A percentile compares a stretch with the other conserved stretches of the same genome.
Evolutionary conservation across 2,888 invertebrate species (phyloP).

Genomic region (Scaptomyza polygonia): DNA sequence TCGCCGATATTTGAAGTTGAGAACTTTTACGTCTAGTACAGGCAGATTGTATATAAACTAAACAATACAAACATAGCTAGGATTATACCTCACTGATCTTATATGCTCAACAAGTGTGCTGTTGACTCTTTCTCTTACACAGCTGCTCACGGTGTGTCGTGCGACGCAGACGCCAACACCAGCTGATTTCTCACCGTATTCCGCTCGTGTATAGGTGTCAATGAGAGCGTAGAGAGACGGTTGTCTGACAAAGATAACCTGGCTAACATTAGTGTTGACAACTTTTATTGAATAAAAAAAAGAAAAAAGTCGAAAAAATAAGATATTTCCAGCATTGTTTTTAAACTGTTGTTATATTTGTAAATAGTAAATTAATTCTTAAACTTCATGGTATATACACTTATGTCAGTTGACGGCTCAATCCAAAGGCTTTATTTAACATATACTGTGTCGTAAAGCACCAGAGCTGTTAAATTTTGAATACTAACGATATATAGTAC

Average conservation of each 20-base stretch:
- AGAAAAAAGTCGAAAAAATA: too few relatives aligned
- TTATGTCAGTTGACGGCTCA: too few relatives aligned
- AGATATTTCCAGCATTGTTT: too few relatives aligned
- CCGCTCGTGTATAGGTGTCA: neutral
- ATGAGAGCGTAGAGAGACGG: neutral
- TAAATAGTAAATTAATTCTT: too few relatives aligned
- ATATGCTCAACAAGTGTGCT: constrained; percentile 46
- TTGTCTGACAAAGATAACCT: constrained; percentile 21
- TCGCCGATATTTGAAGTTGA: constrained; percentile 23
- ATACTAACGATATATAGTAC: too few relatives aligned
- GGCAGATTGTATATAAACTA: too few relatives aligned
- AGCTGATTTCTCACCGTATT: constrained; percentile 33
- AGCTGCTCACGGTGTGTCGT: neutral
- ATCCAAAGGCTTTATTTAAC: too few relatives aligned
- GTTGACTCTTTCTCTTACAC: constrained; percentile 1
- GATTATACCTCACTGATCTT: constrained; percentile 26
- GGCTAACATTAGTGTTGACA: constrained; percentile 15
- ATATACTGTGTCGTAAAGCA: too few relatives aligned
- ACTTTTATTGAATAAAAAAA: too few relatives aligned
- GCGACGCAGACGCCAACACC: constrained; percentile 24
- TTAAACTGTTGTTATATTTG: too few relatives aligned
- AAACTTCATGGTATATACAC: too few relatives aligned
- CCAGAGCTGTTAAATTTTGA: too few relatives aligned
- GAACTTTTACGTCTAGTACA: neutral
- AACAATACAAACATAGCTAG: neutral